Evolutionary conservation across 2,888 invertebrate genomes (phyloP), one percentile per base, ranked within the genome.

Genomic region (Acronicta leporina): DNA sequence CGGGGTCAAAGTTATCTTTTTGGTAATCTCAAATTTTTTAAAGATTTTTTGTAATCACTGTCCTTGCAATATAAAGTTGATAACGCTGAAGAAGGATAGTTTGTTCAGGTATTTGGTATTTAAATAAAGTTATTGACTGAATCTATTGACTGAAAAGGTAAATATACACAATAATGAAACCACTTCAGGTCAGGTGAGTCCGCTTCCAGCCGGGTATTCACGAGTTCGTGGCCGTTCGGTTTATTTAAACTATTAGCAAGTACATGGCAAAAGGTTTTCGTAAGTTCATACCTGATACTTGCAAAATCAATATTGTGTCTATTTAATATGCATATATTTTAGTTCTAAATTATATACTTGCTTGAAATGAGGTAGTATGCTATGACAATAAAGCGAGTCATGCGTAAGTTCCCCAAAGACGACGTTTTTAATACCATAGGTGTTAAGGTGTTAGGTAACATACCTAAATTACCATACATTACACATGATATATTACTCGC

Each of bases 1-100:
- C 97, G 97, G 97, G 97, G 97, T 97, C 97, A 97, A 88, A 33
- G 0, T 0, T 16, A 0, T 14, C 8, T 14, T 3, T 0, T 11
- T 15, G 40, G 54, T n/a, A 61, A 40, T 44, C 47, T 52, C 48
- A 15, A 46, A 40, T 16, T 11, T 14, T 20, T 20, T 4, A 40
- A 5, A 5, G 1, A 11, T 35, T 33, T 20, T 58, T 43, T 27
- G 41, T n/a, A 47, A 33, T 42, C 45, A 58, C 20, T 41, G 8
- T 33, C 41, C 30, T 44, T 10, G 9, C 33, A 11, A 33, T 3
- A 33, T 33, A 33, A 33, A 1, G 5, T 11, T 33, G 11, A 11
- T 11, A 33, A 33, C 11, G 33, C 30, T 30, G 10, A 30, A 11
- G 11, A 33, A 33, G 30, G 7, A 30, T 30, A 10, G 3, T 30